These are phyloP conservation scores for Podargus strigoides DNA, from an alignment of 2,797 vertebrate species.

Conservation along the genomic window DNA sequence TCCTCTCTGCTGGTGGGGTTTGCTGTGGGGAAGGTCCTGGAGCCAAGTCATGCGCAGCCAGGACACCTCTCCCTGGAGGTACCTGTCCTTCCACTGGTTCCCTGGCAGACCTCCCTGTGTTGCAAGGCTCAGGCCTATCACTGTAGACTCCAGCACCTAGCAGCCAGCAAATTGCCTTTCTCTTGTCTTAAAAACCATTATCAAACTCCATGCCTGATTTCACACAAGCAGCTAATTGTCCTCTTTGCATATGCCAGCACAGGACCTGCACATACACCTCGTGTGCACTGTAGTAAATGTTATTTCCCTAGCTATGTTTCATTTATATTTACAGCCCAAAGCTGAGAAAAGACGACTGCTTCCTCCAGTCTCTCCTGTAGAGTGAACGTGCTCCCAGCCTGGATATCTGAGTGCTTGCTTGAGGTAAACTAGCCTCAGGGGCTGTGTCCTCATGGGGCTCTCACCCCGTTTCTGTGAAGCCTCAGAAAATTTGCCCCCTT, in stretches of 20 bases:
- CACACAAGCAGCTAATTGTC: not conserved
- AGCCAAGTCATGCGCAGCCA: rapidly evolving
- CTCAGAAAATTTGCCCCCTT: not conserved
- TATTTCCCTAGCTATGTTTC: not conserved
- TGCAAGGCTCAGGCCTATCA: not conserved
- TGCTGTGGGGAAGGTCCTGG: rapidly evolving
- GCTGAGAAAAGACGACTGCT: not conserved
- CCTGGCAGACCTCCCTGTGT: not conserved
- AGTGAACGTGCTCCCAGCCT: not conserved
- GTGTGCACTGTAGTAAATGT: rapidly evolving
- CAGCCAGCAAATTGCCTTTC: not conserved
- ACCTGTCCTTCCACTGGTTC: not conserved
- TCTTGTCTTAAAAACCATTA: not conserved
- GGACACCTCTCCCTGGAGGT: not conserved
- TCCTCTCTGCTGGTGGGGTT: rapidly evolving
- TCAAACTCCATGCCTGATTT: not conserved
- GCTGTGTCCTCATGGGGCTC: not conserved
- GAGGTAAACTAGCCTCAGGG: not conserved
- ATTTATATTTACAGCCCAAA: not conserved
- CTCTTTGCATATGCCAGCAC: not conserved
- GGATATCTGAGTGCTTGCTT: not conserved
- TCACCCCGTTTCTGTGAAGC: not conserved
- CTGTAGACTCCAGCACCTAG: not conserved
- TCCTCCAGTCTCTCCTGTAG: not conserved
- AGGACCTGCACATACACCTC: not conserved